A percentile compares a stretch with the other conserved stretches of the same genome.
phyloP scores from a whole-genome alignment of 2,888 invertebrate species.

The Macrosiphum euphorbiae region DNA sequence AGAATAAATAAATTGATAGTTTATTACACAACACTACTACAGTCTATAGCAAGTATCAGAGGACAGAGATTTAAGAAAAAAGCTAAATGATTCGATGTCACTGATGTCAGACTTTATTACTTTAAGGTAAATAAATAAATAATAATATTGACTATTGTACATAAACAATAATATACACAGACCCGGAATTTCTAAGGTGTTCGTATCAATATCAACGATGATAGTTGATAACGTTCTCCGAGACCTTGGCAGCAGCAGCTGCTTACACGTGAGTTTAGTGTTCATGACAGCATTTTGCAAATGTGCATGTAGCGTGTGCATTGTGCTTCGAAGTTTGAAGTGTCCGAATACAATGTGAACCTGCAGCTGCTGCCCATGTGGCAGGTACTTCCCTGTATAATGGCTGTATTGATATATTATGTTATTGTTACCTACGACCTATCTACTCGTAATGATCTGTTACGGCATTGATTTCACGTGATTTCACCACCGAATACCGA shows the following conservation, averaged over 20 bases:
- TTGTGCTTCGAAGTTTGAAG: neutral
- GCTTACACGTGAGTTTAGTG: neutral
- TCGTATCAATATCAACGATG: neutral
- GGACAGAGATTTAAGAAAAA: too few relatives aligned
- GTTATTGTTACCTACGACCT: neutral
- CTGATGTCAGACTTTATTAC: too few relatives aligned
- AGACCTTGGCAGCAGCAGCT: neutral
- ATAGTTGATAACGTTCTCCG: neutral
- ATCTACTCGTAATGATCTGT: neutral
- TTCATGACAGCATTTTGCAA: neutral
- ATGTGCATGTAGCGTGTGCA: neutral
- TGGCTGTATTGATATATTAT: neutral
- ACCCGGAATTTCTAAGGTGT: neutral
- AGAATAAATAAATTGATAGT: too few relatives aligned
- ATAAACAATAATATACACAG: too few relatives aligned
- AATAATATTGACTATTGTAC: too few relatives aligned
- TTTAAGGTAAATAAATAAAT: too few relatives aligned
- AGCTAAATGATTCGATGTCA: too few relatives aligned
- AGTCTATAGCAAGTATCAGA: too few relatives aligned
- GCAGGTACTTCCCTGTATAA: neutral
- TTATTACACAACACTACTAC: too few relatives aligned
- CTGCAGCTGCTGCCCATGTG: neutral
- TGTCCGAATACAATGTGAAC: neutral
- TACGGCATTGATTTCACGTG: neutral
- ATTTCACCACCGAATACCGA: too few relatives aligned